phyloP scores from a whole-genome alignment of 2,113 vertebrate genomes.

The Heterochromis multidens region DNA sequence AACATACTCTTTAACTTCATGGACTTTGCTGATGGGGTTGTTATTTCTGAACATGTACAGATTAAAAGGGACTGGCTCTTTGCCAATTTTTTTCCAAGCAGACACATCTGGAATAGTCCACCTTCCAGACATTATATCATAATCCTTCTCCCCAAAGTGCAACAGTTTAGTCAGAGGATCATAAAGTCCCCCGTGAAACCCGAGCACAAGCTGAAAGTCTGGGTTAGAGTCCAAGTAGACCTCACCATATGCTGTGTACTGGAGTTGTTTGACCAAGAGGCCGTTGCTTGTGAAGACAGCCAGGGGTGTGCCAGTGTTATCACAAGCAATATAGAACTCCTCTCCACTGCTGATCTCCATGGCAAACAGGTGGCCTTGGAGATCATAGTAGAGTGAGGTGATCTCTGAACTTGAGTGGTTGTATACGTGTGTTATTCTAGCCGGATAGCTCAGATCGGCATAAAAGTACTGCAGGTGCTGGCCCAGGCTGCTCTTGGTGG shows the following conservation, averaged over 20 bases:
- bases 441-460: constrained; percentile 90
- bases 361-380: constrained; percentile 96
- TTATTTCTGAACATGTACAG: constrained; percentile 99
- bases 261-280: constrained; percentile 93
- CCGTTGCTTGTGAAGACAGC: constrained; percentile 97
- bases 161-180: constrained; percentile 94
- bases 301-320: constrained; percentile 93
- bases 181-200: constrained; percentile 95
- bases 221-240: constrained; percentile 98
- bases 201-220: constrained; percentile 93
- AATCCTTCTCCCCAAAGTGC: constrained; percentile 95
- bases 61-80: constrained; percentile 93
- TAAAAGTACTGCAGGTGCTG: constrained; percentile 98
- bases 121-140: constrained; percentile 93
- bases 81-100: constrained; percentile 87
- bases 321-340: constrained; percentile 96
- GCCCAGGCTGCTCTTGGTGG: constrained; percentile 89
- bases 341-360: constrained; percentile 98
- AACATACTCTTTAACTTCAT: constrained; percentile 93
- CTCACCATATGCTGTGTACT: constrained; percentile 96
- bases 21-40: constrained; percentile 96
- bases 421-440: constrained; percentile 94
- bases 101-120: constrained; percentile 95
- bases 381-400: constrained; percentile 96
- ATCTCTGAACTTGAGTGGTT: constrained; percentile 98